Base-by-base conservation (phyloP, 2,888 invertebrate genomes). In the Heliconius charithonia region DNA sequence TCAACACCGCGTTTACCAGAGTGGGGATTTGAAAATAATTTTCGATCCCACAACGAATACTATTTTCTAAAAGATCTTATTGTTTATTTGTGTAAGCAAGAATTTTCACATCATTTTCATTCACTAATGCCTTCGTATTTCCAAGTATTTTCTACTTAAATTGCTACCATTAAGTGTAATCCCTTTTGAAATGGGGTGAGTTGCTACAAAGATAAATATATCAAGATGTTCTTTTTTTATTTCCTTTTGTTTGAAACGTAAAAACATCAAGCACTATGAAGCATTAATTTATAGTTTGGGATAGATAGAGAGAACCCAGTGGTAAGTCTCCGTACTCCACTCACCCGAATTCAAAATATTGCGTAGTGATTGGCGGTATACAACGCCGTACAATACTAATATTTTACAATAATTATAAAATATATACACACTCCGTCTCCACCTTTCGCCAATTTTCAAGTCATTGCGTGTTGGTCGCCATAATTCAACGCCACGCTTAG, bases 181-280 rank as follows among this genome's bases (percentile, higher is more conserved):
- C 41, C 41, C 27, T 25, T 41, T 41, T 67, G 67, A 37, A 67
- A 25, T 13, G 67, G 67, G n/a, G 4, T 32, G n/a, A 37, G 41
- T 67, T 67, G 37, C 67, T 41, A 67, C 67, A 41, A 67, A 67
- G 37, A 37, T 41, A 41, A 67, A 67, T 37, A 41, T 37, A 67
- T 67, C 67, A 67, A 41, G n/a, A n/a, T 4, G n/a, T 67, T 41
- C n/a, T 37, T 67, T 41, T 41, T 13, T 67, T 67, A 25, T 41
- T 37, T 62, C 13, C 13, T 51, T 51, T 51, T 51, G 19, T 19
- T 51, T 51, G 2, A 51, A 51, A 51, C 2, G 19, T 51, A 22
- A 22, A 51, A 0, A 51, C 7, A 51, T 51, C 6, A 51, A 51
- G 1, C 2, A 51, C 51, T 51, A 7, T 0, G 51, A 19, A 51